These are phyloP conservation scores for Melierax canorus DNA, from an alignment of 2,113 vertebrate species.

Conservation along the genomic window DNA sequence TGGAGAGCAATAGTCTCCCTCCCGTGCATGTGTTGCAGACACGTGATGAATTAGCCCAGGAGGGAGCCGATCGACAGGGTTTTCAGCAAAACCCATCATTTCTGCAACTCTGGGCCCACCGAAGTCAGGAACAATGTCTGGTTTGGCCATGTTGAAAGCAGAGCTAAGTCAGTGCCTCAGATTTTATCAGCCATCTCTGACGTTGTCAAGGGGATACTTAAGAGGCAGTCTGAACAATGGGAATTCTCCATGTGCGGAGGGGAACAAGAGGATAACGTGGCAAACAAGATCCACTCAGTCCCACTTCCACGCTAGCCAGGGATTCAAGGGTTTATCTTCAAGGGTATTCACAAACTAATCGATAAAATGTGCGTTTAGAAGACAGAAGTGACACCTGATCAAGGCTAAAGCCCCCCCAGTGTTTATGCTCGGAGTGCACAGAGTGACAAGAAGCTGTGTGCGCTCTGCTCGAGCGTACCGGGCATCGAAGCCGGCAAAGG, in stretches of 20 bases:
- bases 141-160: background rate
- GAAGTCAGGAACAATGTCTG: background rate
- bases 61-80: accelerated
- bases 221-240: background rate
- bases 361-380: accelerated
- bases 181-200: background rate
- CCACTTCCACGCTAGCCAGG: background rate
- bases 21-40: accelerated
- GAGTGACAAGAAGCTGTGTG: background rate
- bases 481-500: background rate
- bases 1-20: accelerated
- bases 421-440: background rate
- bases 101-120: background rate
- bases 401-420: background rate
- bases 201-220: background rate
- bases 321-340: background rate
- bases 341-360: background rate
- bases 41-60: background rate
- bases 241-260: background rate
- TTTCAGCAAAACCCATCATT: accelerated
- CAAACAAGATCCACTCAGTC: background rate
- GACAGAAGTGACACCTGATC: accelerated
- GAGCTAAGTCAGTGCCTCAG: background rate
- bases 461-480: accelerated
- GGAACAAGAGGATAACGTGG: background rate